These are phyloP conservation scores for Mus spicilegus DNA, from an alignment of 2,113 vertebrate species.

Conservation along the genomic window DNA sequence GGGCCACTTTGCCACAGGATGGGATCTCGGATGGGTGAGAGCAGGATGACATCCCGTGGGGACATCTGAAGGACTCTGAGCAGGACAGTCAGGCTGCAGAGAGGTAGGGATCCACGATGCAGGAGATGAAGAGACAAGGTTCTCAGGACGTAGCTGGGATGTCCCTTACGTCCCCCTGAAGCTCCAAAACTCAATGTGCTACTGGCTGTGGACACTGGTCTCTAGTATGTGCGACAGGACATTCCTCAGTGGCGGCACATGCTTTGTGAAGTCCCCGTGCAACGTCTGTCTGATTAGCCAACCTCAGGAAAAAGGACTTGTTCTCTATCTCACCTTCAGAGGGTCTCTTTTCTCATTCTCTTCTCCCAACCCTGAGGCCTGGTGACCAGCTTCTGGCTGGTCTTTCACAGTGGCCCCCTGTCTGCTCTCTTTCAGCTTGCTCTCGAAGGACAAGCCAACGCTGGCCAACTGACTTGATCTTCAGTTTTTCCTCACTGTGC, in stretches of 20 bases:
- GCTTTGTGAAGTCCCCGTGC: accelerated
- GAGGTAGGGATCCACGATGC: neutral
- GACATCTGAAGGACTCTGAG: neutral
- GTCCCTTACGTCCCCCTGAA: no score
- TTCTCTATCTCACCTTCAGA: accelerated
- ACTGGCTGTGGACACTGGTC: neutral
- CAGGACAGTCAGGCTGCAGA: neutral
- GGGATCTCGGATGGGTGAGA: neutral
- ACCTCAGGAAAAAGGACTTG: no score
- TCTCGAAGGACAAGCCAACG: neutral
- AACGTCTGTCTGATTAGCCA: neutral
- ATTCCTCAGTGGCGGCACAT: neutral
- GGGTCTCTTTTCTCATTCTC: neutral
- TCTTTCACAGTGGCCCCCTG: slow-evolving; percentile 11
- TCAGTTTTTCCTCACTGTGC: no score
- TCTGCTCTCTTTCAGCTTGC: neutral
- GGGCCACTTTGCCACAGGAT: neutral
- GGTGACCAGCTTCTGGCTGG: slow-evolving; percentile 59
- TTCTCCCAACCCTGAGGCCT: neutral
- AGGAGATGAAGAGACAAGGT: neutral
- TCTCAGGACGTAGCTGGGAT: neutral
- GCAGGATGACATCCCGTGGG: accelerated
- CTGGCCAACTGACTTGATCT: no score
- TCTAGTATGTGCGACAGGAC: neutral
- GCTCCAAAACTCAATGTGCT: no score